Evolutionary conservation across 2,888 invertebrate species (phyloP).

Genomic region (Fabriciana adippe): DNA sequence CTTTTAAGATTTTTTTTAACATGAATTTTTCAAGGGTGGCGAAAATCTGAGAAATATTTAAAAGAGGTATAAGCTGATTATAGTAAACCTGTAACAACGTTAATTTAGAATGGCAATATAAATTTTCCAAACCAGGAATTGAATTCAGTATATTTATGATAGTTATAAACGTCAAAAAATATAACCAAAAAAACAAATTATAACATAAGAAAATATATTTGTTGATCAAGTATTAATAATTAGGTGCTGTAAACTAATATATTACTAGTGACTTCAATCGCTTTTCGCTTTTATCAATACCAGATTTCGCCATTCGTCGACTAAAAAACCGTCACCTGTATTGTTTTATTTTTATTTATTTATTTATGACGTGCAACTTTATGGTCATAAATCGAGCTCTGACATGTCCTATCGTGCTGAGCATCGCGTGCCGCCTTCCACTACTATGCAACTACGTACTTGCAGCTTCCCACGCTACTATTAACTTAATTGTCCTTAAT

Average conservation of each 20-base stretch:
- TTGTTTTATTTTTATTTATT: too few relatives aligned
- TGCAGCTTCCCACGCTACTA: slow-evolving; percentile 22
- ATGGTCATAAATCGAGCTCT: slow-evolving; percentile 64
- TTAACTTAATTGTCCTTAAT: slow-evolving; percentile 22
- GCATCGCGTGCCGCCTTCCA: slow-evolving; percentile 57
- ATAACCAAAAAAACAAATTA: not conserved
- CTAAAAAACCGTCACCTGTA: not conserved
- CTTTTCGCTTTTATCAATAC: too few relatives aligned
- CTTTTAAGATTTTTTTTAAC: too few relatives aligned
- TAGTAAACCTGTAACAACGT: too few relatives aligned
- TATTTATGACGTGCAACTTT: slow-evolving; percentile 71
- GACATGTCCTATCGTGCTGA: slow-evolving; percentile 60
- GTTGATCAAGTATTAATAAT: too few relatives aligned
- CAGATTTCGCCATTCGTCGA: too few relatives aligned
- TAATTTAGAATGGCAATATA: too few relatives aligned
- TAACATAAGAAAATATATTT: not conserved
- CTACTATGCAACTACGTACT: slow-evolving; percentile 30
- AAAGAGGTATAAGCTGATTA: too few relatives aligned
- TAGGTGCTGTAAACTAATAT: not conserved
- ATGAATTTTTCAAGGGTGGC: too few relatives aligned
- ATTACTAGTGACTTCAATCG: not conserved
- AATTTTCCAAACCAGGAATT: too few relatives aligned
- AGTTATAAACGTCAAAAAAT: not conserved
- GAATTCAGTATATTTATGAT: too few relatives aligned
- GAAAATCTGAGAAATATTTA: too few relatives aligned